Evolutionary conservation across 2,888 invertebrate species (phyloP).

Genomic region (Silvanus unidentatus): DNA sequence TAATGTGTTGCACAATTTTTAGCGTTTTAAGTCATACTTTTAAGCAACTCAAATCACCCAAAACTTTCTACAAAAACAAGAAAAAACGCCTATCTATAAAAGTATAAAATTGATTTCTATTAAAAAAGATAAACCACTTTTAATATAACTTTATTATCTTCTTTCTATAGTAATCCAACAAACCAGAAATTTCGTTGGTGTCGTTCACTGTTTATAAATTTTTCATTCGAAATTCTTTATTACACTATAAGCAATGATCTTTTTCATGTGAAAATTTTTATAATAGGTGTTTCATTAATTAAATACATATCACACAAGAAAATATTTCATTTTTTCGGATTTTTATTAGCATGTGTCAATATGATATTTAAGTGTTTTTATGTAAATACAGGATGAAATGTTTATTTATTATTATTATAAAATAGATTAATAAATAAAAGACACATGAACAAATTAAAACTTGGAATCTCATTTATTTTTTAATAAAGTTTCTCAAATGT

Average conservation of each 20-base stretch:
- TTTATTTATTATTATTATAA: slow-evolving; percentile 34
- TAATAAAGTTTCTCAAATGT: neutral
- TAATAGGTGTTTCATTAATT: slow-evolving; percentile 40
- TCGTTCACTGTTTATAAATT: slow-evolving; percentile 23
- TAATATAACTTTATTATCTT: neutral
- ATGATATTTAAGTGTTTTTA: slow-evolving; percentile 28
- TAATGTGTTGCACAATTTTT: slow-evolving; percentile 20
- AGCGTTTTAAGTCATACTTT: slow-evolving; percentile 11
- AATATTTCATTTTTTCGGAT: slow-evolving; percentile 35
- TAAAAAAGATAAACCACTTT: neutral
- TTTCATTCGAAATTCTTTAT: too few species aligned
- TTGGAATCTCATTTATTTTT: neutral
- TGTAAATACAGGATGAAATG: slow-evolving; percentile 35
- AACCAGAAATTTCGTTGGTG: neutral
- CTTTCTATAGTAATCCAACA: neutral
- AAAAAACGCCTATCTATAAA: neutral
- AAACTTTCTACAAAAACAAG: slow-evolving; percentile 1
- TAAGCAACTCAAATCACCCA: too few species aligned
- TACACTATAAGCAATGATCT: slow-evolving; percentile 24
- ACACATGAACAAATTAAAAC: slow-evolving; percentile 20
- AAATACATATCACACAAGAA: slow-evolving; percentile 41
- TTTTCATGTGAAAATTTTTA: slow-evolving; percentile 39
- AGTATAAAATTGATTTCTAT: neutral
- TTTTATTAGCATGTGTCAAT: slow-evolving; percentile 32
- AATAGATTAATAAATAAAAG: slow-evolving; percentile 35